Percentiles rank a stretch among this genome's conserved stretches.
Evolutionary conservation across 2,797 vertebrate species (phyloP).

Genomic region (Rhinophrynus dorsalis): DNA sequence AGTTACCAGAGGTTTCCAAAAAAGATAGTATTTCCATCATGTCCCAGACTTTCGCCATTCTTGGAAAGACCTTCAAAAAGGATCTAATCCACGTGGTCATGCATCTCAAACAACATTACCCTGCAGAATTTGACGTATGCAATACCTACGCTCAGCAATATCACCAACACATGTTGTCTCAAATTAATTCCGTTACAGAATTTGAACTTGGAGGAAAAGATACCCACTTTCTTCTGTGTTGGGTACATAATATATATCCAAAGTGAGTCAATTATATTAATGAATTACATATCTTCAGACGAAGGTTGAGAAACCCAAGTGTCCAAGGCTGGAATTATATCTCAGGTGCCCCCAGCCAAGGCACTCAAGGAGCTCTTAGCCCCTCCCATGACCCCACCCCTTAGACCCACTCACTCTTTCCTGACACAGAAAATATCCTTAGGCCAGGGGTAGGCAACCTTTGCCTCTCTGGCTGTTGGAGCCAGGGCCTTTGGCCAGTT

Average conservation of each 20-base stretch:
- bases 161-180: conserved; percentile 71
- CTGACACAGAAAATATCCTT: no score
- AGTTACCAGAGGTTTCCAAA: neutral
- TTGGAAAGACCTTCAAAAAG: conserved; percentile 76
- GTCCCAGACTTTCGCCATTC: conserved; percentile 65
- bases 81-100: conserved; percentile 76
- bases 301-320: no score
- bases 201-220: conserved; percentile 70
- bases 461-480: no score
- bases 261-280: conserved; percentile 70
- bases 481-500: no score
- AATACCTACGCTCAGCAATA: conserved; percentile 75
- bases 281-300: no score
- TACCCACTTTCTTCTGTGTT: conserved; percentile 74
- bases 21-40: conserved; percentile 63
- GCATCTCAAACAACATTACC: conserved; percentile 73
- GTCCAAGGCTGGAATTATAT: no score
- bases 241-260: conserved; percentile 79
- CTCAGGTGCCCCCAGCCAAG: no score
- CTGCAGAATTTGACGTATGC: conserved; percentile 74
- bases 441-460: no score
- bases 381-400: no score
- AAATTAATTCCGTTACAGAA: conserved; percentile 58
- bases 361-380: no score
- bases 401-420: no score